These are phyloP conservation scores for Meandrusa payeni DNA, from an alignment of 2,888 invertebrate genomes.

Conservation along the genomic window DNA sequence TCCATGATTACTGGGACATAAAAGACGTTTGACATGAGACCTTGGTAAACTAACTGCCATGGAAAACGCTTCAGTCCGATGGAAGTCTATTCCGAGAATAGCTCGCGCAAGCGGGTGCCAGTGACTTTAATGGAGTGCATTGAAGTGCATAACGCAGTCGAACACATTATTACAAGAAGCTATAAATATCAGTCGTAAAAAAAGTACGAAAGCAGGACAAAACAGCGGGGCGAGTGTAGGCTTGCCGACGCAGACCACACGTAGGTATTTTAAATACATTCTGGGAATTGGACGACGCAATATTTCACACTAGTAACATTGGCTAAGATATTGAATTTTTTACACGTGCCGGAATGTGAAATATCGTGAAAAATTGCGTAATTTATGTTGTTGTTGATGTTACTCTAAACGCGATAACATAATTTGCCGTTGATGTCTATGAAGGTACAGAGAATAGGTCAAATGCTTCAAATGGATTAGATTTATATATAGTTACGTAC, in stretches of 20 bases:
- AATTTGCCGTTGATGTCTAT: no score
- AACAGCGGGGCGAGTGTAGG: conserved; percentile 6
- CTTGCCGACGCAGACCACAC: conserved; percentile 14
- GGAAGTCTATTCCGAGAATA: conserved; percentile 49
- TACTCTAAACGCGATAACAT: no score
- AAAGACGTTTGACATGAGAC: conserved; percentile 15
- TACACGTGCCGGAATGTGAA: no score
- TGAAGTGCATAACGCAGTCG: conserved; percentile 37
- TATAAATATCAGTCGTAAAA: conserved; percentile 21
- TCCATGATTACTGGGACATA: neutral
- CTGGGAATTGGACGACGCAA: conserved; percentile 20
- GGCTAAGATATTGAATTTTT: conserved; percentile 8
- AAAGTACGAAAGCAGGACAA: conserved; percentile 5
- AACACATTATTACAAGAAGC: conserved; percentile 23
- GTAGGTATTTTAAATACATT: neutral
- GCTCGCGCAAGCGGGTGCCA: conserved; percentile 42
- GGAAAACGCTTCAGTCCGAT: conserved; percentile 37
- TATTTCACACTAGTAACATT: conserved; percentile 22
- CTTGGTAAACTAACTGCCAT: conserved; percentile 31
- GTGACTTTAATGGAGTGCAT: conserved; percentile 44
- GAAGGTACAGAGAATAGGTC: no score
- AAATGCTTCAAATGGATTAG: no score
- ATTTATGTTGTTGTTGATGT: no score
- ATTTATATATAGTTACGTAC: no score
- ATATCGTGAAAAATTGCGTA: no score